These are phyloP conservation scores for Panzeria rudis DNA, from an alignment of 2,888 invertebrate species.

Conservation along the genomic window DNA sequence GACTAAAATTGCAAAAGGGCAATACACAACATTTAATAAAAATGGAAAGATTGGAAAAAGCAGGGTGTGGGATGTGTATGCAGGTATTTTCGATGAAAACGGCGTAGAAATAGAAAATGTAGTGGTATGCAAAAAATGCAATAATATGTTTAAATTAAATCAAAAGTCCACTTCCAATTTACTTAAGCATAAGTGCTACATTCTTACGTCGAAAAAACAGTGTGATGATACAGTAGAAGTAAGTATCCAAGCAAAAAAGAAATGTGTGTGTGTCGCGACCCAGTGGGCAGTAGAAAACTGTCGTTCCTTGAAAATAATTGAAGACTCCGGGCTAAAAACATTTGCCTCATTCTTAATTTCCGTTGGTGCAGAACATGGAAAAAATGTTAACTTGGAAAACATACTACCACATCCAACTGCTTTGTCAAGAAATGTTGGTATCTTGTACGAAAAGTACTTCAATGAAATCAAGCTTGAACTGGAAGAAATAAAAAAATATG, in stretches of 20 bases:
- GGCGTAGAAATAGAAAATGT: conserved; percentile 9
- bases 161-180: conserved; percentile 17
- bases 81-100: conserved; percentile 15
- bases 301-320: no score
- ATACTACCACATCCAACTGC: conserved; percentile 34
- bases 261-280: conserved; percentile 31
- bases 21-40: conserved; percentile 7
- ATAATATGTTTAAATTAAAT: conserved; percentile 30
- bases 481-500: conserved; percentile 26
- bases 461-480: conserved; percentile 51
- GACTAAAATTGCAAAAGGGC: conserved; percentile 11
- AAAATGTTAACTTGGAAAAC: background rate
- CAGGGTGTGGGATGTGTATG: conserved; percentile 13
- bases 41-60: conserved; percentile 25
- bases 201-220: background rate
- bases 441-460: conserved; percentile 24
- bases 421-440: conserved; percentile 18
- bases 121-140: conserved; percentile 14
- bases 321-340: no score
- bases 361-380: conserved; percentile 27
- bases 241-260: conserved; percentile 34
- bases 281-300: conserved; percentile 59
- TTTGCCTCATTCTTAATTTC: conserved; percentile 8
- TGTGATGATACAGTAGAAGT: conserved; percentile 17
- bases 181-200: conserved; percentile 18